Evolutionary conservation across 92 coral and sea anemone species (phyloP).

Genomic region (Anthopleura xanthogrammica): DNA sequence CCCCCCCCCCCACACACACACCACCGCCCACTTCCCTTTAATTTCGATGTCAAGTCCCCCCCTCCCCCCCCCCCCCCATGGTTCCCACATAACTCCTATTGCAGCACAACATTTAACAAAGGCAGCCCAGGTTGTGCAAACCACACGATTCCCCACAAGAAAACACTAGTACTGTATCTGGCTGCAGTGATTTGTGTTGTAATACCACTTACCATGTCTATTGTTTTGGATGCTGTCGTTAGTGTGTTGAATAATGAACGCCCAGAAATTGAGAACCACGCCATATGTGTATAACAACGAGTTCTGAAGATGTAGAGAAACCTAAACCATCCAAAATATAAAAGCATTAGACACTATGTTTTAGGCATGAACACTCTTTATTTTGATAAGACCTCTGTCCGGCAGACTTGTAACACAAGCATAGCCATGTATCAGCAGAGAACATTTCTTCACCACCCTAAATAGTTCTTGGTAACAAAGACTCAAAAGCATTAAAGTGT

Average conservation of each 20-base stretch:
- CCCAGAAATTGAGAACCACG: constrained; percentile 74
- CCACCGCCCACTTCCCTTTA: neutral
- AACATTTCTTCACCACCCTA: too few species aligned
- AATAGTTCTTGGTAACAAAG: too few species aligned
- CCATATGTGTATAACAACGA: constrained; percentile 80
- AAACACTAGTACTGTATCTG: too few species aligned
- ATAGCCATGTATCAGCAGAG: too few species aligned
- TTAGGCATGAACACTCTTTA: too few species aligned
- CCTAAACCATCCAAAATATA: constrained; percentile 34
- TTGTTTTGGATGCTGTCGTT: neutral
- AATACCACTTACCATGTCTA: neutral
- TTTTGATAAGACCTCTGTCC: too few species aligned
- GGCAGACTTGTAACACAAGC: too few species aligned
- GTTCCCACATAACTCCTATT: neutral
- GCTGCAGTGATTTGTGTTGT: too few species aligned
- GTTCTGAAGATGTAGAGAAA: constrained; percentile 80
- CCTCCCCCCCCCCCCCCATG: too few species aligned
- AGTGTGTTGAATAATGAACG: constrained; percentile 43
- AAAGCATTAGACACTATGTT: neutral
- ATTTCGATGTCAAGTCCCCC: neutral
- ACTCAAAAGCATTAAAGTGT: too few species aligned
- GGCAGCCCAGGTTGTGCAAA: neutral
- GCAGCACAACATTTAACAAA: neutral
- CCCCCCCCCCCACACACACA: neutral
- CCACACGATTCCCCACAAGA: too few species aligned